These are phyloP conservation scores for Acleris holmiana DNA, from an alignment of 2,888 invertebrate genomes.

Conservation along the genomic window DNA sequence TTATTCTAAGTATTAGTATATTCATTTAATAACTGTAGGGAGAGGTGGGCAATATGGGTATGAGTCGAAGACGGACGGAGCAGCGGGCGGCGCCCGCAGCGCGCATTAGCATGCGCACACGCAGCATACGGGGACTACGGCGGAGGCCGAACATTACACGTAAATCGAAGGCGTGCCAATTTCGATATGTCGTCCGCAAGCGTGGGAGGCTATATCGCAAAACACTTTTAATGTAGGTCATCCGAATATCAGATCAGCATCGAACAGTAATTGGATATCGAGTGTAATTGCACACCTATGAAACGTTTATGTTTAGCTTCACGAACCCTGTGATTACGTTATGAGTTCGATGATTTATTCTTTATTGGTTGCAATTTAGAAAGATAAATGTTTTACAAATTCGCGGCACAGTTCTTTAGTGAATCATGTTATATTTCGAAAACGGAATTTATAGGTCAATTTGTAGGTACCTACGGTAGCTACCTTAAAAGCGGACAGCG, in stretches of 20 bases:
- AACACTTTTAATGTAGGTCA: constrained; percentile 69
- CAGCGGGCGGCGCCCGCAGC: constrained; percentile 52
- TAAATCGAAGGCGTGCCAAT: constrained; percentile 53
- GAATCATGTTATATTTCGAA: constrained; percentile 39
- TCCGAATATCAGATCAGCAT: constrained; percentile 58
- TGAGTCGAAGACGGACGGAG: constrained; percentile 14
- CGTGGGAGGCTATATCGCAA: constrained; percentile 71
- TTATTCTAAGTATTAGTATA: neutral
- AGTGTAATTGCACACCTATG: constrained; percentile 70
- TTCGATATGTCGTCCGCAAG: constrained; percentile 64
- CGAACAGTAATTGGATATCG: constrained; percentile 64
- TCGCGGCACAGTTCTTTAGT: constrained; percentile 41
- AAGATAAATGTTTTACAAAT: constrained; percentile 60
- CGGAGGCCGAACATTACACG: constrained; percentile 53
- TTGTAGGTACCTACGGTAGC: constrained; percentile 20
- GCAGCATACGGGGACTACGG: constrained; percentile 32
- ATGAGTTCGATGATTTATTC: constrained; percentile 67
- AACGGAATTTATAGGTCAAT: constrained; percentile 37
- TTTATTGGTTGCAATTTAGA: constrained; percentile 69
- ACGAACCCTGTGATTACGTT: constrained; percentile 66
- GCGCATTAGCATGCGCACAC: constrained; percentile 57
- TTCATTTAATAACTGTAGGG: constrained; percentile 13
- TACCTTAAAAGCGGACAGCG: constrained; percentile 32
- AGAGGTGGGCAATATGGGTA: constrained; percentile 17
- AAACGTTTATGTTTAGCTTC: constrained; percentile 65